Evolutionary conservation across 2,797 vertebrate species (phyloP).

Genomic region (Pangasius sanitwongsei): DNA sequence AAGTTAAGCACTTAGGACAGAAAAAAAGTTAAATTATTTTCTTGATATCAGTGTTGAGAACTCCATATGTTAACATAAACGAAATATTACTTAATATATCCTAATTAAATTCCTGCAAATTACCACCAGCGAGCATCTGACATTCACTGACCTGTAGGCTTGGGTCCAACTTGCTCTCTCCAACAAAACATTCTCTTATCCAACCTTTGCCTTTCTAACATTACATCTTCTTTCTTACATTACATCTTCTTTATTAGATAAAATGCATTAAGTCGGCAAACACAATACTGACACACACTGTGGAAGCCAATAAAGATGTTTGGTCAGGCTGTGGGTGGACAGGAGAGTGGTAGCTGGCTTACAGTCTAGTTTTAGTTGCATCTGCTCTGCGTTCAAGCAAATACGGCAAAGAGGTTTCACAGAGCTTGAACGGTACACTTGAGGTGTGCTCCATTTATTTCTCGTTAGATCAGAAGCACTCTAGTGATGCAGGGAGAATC

Average conservation of each 20-base stretch:
- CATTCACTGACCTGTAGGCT: neutral
- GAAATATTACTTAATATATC: neutral
- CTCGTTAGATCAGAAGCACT: conserved; percentile 14
- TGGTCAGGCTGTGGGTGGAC: conserved; percentile 46
- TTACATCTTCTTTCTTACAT: neutral
- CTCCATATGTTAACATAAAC: neutral
- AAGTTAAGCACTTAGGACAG: neutral
- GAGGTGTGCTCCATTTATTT: conserved; percentile 44
- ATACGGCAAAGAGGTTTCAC: conserved; percentile 13
- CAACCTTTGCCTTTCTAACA: neutral
- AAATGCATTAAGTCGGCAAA: neutral
- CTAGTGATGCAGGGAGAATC: neutral
- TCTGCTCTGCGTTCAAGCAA: conserved; percentile 21
- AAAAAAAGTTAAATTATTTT: neutral
- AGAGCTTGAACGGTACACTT: conserved; percentile 13
- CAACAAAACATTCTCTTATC: neutral
- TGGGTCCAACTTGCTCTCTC: neutral
- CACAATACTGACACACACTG: conserved; percentile 8
- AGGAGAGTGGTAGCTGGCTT: conserved; percentile 25
- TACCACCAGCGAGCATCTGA: neutral
- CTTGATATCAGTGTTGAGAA: neutral
- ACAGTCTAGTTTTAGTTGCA: conserved; percentile 46
- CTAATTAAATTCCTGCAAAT: neutral
- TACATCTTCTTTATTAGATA: neutral
- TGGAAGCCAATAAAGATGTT: conserved; percentile 1